Conservation (phyloP, 2,113 vertebrate species). For the Pterocles orientalis region DNA sequence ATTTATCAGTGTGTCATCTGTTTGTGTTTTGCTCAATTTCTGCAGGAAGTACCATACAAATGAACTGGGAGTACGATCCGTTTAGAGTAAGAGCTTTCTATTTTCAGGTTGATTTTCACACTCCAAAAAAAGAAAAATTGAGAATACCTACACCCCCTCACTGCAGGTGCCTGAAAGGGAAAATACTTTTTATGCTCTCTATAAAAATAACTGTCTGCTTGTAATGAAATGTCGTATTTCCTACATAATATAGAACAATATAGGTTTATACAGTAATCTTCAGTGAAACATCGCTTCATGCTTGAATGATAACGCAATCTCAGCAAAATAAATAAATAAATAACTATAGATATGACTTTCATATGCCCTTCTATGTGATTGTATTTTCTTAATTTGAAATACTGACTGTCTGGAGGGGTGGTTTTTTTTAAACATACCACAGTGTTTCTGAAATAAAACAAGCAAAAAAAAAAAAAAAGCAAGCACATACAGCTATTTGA, state of each 20-base stretch:
- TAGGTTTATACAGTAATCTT: slow-evolving; percentile 60
- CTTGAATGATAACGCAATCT: slow-evolving; percentile 58
- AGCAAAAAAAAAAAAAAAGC: not conserved
- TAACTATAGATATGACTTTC: not conserved
- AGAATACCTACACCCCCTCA: slow-evolving; percentile 2
- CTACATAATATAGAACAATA: slow-evolving; percentile 43
- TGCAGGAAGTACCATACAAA: not conserved
- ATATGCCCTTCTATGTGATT: slow-evolving; percentile 17
- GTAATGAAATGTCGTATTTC: slow-evolving; percentile 60
- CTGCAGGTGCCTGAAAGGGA: slow-evolving; percentile 33
- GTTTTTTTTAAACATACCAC: slow-evolving; percentile 6
- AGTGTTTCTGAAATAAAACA: slow-evolving; percentile 19
- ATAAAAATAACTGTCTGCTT: slow-evolving; percentile 54
- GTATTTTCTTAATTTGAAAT: slow-evolving; percentile 51
- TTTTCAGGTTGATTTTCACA: slow-evolving; percentile 22
- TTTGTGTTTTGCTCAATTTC: not conserved
- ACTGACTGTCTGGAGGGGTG: not conserved
- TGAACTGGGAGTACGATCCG: not conserved
- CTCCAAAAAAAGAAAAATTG: not conserved
- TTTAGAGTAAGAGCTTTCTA: not conserved
- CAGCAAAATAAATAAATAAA: slow-evolving; percentile 58
- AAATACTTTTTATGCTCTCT: slow-evolving; percentile 48
- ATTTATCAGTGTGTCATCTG: rapidly evolving
- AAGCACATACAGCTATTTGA: not conserved
- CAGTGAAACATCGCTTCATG: slow-evolving; percentile 58